Percentiles rank a stretch among this genome's conserved stretches.
phyloP scores from a whole-genome alignment of 2,113 vertebrate species.

The Muntiacus reevesi region DNA sequence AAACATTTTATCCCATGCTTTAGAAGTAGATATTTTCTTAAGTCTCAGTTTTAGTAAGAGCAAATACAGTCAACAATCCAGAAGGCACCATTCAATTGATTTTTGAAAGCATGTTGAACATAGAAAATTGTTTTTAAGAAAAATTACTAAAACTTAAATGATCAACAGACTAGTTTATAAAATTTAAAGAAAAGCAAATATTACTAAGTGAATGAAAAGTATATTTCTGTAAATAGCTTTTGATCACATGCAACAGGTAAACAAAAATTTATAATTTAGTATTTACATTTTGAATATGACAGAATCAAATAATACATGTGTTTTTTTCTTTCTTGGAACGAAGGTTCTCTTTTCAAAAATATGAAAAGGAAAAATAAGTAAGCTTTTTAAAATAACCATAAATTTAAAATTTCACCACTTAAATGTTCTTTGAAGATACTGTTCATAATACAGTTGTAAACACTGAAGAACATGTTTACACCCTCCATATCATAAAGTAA shows the following conservation, averaged over 20 bases:
- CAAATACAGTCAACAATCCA: slow-evolving; percentile 26
- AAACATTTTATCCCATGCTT: slow-evolving; percentile 41
- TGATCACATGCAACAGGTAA: slow-evolving; percentile 53
- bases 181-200: slow-evolving; percentile 13
- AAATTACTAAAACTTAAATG: slow-evolving; percentile 37
- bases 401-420: neutral
- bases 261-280: slow-evolving; percentile 9
- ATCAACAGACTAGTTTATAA: neutral
- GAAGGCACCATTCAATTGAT: neutral
- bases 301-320: neutral
- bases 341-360: neutral
- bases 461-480: neutral
- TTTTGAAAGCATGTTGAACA: slow-evolving; percentile 11
- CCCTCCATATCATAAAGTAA: slow-evolving; percentile 38
- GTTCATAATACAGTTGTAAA: slow-evolving; percentile 11
- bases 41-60: slow-evolving; percentile 42
- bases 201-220: neutral
- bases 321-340: neutral
- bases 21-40: slow-evolving; percentile 46
- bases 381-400: neutral
- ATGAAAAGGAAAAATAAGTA: neutral
- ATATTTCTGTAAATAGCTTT: slow-evolving; percentile 32
- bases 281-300: slow-evolving; percentile 20
- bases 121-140: neutral
- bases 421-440: slow-evolving; percentile 25